Evolutionary conservation across 2,113 vertebrate genomes (phyloP).

Genomic region (Triplophysa siluroides): DNA sequence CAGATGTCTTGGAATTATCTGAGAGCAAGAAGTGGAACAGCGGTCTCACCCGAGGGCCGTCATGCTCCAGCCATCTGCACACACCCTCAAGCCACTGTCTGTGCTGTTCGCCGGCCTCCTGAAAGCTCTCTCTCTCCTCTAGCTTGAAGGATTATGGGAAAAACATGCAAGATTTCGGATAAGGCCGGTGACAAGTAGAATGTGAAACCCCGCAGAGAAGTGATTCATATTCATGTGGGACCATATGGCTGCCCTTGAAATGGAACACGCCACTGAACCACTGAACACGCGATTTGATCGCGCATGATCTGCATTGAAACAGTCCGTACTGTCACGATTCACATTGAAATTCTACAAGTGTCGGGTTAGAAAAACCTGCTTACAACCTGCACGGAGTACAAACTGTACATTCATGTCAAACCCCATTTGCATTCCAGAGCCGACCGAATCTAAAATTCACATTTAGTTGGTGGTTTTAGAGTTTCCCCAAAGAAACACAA

Average conservation of each 20-base stretch:
- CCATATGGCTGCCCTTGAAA: slow-evolving; percentile 14
- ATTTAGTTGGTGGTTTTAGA: neutral
- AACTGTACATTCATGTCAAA: slow-evolving; percentile 8
- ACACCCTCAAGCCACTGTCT: slow-evolving; percentile 17
- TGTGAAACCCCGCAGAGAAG: neutral
- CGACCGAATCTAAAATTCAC: slow-evolving; percentile 2
- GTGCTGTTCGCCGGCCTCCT: neutral
- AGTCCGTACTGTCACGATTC: neutral
- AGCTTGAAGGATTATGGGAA: neutral
- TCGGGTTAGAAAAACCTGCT: neutral
- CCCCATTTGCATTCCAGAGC: slow-evolving; percentile 9
- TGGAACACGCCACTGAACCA: slow-evolving; percentile 12
- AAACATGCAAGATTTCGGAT: slow-evolving; percentile 8
- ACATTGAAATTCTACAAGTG: slow-evolving; percentile 15
- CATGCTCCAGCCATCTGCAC: slow-evolving; percentile 49
- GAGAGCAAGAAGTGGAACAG: slow-evolving; percentile 41
- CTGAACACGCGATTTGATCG: slow-evolving; percentile 6
- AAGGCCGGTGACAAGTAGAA: neutral
- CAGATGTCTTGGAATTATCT: slow-evolving; percentile 30
- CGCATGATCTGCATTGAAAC: slow-evolving; percentile 8
- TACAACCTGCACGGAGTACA: slow-evolving; percentile 1
- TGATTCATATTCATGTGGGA: slow-evolving; percentile 29
- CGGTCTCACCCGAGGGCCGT: slow-evolving; percentile 13
- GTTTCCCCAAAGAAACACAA: neutral
- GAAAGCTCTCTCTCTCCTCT: slow-evolving; percentile 4